These are phyloP conservation scores for Mesocricetus auratus DNA, from an alignment of 2,113 vertebrate species.

Conservation along the genomic window DNA sequence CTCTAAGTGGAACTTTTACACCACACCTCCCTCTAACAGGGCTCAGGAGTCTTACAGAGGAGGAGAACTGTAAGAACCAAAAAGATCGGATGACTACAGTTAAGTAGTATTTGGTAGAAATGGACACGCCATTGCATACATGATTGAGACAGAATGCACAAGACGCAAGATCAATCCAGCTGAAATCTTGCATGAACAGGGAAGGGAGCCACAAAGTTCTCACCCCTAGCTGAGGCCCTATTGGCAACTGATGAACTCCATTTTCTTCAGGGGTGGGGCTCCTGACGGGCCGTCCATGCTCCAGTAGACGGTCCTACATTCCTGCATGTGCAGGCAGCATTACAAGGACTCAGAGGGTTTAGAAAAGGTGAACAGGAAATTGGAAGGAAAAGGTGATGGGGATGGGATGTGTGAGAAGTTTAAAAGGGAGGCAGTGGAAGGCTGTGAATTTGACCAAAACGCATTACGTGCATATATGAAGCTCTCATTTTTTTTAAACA, in stretches of 20 bases:
- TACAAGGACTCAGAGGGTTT: background rate
- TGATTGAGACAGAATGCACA: background rate
- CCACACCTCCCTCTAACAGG: background rate
- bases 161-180: background rate
- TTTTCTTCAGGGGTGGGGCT: background rate
- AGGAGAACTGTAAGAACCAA: background rate
- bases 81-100: background rate
- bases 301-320: background rate
- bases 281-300: background rate
- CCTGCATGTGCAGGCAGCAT: background rate
- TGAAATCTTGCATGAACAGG: background rate
- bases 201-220: background rate
- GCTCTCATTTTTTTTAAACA: background rate
- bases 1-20: background rate
- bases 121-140: background rate
- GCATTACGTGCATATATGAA: background rate
- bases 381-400: background rate
- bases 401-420: background rate
- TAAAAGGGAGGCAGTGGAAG: background rate
- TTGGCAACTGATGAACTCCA: background rate
- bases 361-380: background rate
- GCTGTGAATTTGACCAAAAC: background rate
- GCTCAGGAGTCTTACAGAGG: background rate
- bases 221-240: background rate
- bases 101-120: background rate